Evolutionary conservation across 2,888 invertebrate genomes (phyloP).

Genomic region (Limnephilus lunatus): DNA sequence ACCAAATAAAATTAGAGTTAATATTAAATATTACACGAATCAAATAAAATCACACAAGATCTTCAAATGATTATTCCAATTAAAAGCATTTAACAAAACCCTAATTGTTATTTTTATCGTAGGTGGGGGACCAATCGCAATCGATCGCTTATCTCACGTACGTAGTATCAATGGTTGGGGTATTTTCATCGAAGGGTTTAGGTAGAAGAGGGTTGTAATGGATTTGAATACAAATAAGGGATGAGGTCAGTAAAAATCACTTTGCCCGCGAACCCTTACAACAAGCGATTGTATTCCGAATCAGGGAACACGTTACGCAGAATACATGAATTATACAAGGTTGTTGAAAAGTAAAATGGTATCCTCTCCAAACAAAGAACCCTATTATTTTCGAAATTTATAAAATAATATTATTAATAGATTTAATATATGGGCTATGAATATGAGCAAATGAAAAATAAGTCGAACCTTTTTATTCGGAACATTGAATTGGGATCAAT

Average conservation of each 20-base stretch:
- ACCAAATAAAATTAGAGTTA: no score
- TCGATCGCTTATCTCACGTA: neutral
- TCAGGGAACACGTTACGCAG: neutral
- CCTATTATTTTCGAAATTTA: neutral
- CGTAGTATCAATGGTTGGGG: neutral
- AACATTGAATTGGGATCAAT: neutral
- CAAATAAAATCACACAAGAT: no score
- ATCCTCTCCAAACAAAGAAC: neutral
- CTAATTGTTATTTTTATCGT: no score
- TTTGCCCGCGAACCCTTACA: conserved; percentile 5
- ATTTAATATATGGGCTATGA: neutral
- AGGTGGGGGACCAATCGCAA: neutral
- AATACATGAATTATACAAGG: neutral
- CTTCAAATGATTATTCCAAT: no score
- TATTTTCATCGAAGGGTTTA: neutral
- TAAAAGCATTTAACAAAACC: no score
- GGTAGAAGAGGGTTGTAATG: conserved; percentile 27
- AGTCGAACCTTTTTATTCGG: neutral
- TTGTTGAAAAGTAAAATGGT: neutral
- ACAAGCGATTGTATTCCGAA: conserved; percentile 9
- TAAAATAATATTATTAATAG: neutral
- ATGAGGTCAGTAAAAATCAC: conserved; percentile 41
- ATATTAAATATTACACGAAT: no score
- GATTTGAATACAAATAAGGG: conserved; percentile 49
- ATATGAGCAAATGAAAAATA: neutral